Conservation (phyloP, 23 tunicate genomes). For the Ascidia mentula region DNA sequence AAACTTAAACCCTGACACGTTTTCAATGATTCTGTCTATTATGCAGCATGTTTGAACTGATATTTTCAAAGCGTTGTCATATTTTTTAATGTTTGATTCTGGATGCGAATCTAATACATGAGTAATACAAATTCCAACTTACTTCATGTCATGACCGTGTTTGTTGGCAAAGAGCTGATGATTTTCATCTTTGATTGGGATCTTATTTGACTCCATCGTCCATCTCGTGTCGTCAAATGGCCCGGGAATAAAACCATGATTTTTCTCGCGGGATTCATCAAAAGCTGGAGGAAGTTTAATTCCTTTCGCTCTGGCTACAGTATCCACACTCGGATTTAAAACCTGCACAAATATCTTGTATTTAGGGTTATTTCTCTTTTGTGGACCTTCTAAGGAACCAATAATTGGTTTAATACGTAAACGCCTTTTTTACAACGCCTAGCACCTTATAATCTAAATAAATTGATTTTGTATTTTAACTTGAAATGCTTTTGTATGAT, state of each 20-base stretch:
- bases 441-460: too few relatives aligned
- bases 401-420: neutral
- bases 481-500: too few relatives aligned
- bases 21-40: too few relatives aligned
- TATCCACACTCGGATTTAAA: constrained; percentile 66
- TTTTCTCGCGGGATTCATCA: constrained; percentile 28
- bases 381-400: too few relatives aligned
- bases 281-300: constrained; percentile 47
- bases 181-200: constrained; percentile 64
- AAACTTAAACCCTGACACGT: too few relatives aligned
- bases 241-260: constrained; percentile 62
- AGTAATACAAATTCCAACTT: too few relatives aligned
- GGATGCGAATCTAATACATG: too few relatives aligned
- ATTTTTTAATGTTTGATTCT: too few relatives aligned
- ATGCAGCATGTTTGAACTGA: too few relatives aligned
- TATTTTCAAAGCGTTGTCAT: too few relatives aligned
- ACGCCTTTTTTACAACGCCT: neutral
- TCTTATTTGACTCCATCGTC: constrained; percentile 55
- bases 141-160: constrained; percentile 81
- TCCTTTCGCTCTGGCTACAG: constrained; percentile 49
- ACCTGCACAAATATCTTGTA: constrained; percentile 43
- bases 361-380: too few relatives aligned
- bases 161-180: constrained; percentile 39
- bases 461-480: too few relatives aligned
- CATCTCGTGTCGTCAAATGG: constrained; percentile 55